A percentile compares a stretch with the other conserved stretches of the same genome.
These are phyloP conservation scores for Rhizoglyphus robini DNA, from an alignment of 1,140 invertebrate species.

Conservation along the genomic window DNA sequence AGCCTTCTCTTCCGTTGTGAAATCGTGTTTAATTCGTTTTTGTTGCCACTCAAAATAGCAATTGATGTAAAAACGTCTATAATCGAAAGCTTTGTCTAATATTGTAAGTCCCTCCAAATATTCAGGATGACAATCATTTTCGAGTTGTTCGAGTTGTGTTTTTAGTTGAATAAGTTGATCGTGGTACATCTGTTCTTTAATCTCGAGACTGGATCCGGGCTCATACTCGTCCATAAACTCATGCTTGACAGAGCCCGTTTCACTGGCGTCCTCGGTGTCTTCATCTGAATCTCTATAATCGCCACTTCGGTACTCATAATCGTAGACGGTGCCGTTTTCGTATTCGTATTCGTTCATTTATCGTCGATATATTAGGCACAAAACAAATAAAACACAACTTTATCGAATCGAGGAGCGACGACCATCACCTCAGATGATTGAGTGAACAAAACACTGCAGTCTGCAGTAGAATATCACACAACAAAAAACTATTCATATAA, in stretches of 20 bases:
- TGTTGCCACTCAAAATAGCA: conserved; percentile 63
- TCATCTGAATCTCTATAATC: conserved; percentile 32
- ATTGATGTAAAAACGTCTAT: conserved; percentile 60
- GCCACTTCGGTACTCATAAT: background rate
- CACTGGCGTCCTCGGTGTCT: conserved; percentile 59
- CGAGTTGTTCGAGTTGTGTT: conserved; percentile 71
- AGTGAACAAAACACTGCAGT: no score
- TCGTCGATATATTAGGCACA: background rate
- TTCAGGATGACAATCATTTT: conserved; percentile 71
- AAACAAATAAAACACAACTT: no score
- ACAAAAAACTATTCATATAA: no score
- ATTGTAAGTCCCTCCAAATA: conserved; percentile 65
- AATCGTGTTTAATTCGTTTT: conserved; percentile 74
- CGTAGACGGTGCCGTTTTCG: conserved; percentile 4
- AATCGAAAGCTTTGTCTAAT: conserved; percentile 63
- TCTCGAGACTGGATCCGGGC: conserved; percentile 82
- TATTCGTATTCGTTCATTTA: conserved; percentile 20
- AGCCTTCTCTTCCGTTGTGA: conserved; percentile 67
- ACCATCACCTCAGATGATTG: no score
- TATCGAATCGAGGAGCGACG: no score
- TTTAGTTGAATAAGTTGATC: conserved; percentile 78
- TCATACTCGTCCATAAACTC: conserved; percentile 43
- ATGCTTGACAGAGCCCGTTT: conserved; percentile 62
- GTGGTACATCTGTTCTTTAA: conserved; percentile 69
- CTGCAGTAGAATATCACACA: no score